Evolutionary conservation across 2,113 vertebrate genomes (phyloP).

Genomic region (Proteles cristata): DNA sequence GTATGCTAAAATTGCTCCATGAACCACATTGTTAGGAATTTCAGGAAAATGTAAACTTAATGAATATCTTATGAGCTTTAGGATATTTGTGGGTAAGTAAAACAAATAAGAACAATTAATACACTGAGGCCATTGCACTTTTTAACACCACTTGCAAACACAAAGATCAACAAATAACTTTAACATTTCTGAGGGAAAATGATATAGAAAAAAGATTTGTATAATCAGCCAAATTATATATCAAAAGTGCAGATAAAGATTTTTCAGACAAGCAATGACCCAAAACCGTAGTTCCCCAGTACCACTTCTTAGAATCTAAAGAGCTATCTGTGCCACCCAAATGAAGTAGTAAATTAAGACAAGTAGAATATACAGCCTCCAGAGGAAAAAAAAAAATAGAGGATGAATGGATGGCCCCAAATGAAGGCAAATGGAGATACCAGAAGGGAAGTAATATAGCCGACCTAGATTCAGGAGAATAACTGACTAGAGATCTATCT

Average conservation of each 20-base stretch:
- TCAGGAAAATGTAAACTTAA: not conserved
- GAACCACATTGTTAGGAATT: not conserved
- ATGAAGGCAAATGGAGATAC: not conserved
- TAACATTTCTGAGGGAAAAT: not conserved
- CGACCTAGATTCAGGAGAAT: not conserved
- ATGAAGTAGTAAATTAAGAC: not conserved
- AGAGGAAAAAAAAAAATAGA: not conserved
- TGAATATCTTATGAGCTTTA: not conserved
- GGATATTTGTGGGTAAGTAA: not conserved
- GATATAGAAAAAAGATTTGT: not conserved
- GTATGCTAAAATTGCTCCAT: not conserved
- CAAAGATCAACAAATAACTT: not conserved
- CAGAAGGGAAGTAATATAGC: not conserved
- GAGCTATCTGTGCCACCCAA: not conserved
- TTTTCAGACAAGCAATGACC: not conserved
- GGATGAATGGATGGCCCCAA: not conserved
- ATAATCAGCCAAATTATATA: not conserved
- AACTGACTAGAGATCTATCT: not conserved
- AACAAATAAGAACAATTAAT: not conserved
- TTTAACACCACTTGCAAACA: not conserved
- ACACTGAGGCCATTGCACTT: not conserved
- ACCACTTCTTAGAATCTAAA: not conserved
- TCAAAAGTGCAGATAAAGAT: not conserved
- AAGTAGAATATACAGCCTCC: not conserved
- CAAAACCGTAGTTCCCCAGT: not conserved